These are phyloP conservation scores for Hydrochoerus hydrochaeris DNA, from an alignment of 2,113 vertebrate species.

Conservation along the genomic window DNA sequence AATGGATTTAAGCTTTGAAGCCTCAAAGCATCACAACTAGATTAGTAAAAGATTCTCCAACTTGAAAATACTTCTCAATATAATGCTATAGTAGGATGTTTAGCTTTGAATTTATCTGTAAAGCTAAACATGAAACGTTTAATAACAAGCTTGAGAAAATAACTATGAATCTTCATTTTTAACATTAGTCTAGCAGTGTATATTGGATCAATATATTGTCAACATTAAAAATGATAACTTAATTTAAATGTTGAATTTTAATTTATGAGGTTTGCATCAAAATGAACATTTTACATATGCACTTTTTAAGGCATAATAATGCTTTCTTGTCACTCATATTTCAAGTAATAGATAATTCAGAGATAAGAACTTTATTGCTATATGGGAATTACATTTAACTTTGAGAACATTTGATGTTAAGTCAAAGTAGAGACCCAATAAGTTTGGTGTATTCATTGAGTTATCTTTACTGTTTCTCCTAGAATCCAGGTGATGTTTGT, in stretches of 20 bases:
- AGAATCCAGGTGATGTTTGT: conserved; percentile 50
- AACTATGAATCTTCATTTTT: background rate
- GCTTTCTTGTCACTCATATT: background rate
- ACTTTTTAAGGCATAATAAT: conserved; percentile 46
- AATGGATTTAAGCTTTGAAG: conserved; percentile 69
- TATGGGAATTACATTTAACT: conserved; percentile 51
- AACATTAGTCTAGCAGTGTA: background rate
- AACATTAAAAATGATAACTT: background rate
- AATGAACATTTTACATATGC: conserved; percentile 55
- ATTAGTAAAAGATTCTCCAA: conserved; percentile 49
- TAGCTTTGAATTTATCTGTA: conserved; percentile 57
- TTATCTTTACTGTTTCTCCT: conserved; percentile 50
- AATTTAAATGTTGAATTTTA: conserved; percentile 52
- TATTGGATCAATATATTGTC: background rate
- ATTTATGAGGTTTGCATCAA: conserved; percentile 47
- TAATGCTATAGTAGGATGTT: background rate
- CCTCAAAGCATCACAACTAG: conserved; percentile 63
- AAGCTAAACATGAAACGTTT: conserved; percentile 64
- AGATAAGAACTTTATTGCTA: background rate
- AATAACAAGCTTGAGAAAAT: background rate
- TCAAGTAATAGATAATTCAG: conserved; percentile 25
- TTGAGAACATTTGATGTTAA: background rate
- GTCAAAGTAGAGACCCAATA: background rate
- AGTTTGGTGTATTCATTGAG: background rate
- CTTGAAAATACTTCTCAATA: background rate